phyloP scores from a whole-genome alignment of 2,113 vertebrate species.

The Rafetus swinhoei region DNA sequence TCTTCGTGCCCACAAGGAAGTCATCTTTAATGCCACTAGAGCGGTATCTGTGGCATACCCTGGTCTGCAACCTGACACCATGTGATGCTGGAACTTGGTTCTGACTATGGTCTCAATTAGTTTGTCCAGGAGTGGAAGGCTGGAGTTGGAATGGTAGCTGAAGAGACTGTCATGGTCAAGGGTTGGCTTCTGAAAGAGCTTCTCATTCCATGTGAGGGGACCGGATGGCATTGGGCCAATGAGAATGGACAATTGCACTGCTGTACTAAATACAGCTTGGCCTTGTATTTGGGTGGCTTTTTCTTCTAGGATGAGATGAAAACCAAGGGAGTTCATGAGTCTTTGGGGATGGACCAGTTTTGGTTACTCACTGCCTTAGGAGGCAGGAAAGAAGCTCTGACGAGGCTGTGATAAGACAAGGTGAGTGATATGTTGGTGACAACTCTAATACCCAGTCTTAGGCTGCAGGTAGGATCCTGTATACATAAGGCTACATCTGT shows the following conservation, averaged over 20 bases:
- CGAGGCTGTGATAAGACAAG: background rate
- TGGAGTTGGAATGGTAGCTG: background rate
- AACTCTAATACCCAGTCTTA: background rate
- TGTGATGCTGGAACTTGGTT: background rate
- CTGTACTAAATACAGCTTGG: background rate
- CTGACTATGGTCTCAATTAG: background rate
- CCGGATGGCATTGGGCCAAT: background rate
- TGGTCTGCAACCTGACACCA: background rate
- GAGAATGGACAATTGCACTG: background rate
- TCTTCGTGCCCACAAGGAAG: background rate
- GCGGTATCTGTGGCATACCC: background rate
- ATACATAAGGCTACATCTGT: background rate
- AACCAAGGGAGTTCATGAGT: background rate
- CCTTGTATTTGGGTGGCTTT: background rate
- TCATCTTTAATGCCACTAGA: background rate
- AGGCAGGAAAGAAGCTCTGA: background rate
- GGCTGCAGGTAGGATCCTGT: background rate
- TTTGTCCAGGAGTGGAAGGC: background rate
- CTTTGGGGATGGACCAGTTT: background rate
- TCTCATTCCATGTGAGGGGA: background rate
- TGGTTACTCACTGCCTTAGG: background rate
- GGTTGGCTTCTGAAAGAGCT: background rate
- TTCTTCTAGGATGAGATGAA: background rate
- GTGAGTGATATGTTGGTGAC: background rate
- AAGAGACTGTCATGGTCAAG: background rate